These are phyloP conservation scores for Tricholauxania praeusta DNA, from an alignment of 2,888 invertebrate genomes.

Conservation along the genomic window DNA sequence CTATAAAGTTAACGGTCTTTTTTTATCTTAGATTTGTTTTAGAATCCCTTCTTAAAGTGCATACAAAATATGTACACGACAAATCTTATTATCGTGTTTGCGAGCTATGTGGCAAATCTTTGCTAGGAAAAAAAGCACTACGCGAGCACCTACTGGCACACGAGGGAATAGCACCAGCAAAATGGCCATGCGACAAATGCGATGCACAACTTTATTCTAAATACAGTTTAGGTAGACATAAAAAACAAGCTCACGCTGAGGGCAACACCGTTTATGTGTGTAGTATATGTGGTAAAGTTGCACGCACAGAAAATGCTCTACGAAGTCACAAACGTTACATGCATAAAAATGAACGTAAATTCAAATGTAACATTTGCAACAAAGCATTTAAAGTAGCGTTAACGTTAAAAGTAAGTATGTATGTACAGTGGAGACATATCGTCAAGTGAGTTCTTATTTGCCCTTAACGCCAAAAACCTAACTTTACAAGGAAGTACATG, in stretches of 20 bases:
- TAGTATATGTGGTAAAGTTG: slow-evolving; percentile 50
- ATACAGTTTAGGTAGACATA: slow-evolving; percentile 47
- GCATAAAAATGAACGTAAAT: slow-evolving; percentile 48
- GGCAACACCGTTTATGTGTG: slow-evolving; percentile 46
- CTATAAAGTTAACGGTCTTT: not conserved
- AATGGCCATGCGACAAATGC: slow-evolving; percentile 48
- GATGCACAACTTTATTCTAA: slow-evolving; percentile 46
- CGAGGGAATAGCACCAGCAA: slow-evolving; percentile 40
- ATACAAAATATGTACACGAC: slow-evolving; percentile 44
- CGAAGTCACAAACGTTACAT: slow-evolving; percentile 50
- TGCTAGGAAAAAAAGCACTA: slow-evolving; percentile 42
- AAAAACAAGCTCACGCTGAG: slow-evolving; percentile 49
- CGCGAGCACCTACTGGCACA: slow-evolving; percentile 46
- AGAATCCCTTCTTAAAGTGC: slow-evolving; percentile 44
- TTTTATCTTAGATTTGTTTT: slow-evolving; percentile 41
- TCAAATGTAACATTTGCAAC: slow-evolving; percentile 49
- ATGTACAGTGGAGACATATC: not conserved
- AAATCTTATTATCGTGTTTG: slow-evolving; percentile 42
- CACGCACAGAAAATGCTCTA: slow-evolving; percentile 47
- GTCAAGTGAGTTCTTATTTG: too few relatives aligned
- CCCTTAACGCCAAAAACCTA: too few relatives aligned
- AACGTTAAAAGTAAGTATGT: slow-evolving; percentile 43
- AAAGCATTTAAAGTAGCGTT: slow-evolving; percentile 50
- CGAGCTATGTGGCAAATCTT: slow-evolving; percentile 47
- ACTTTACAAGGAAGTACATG: too few relatives aligned